These are phyloP conservation scores for Torymus auratus DNA, from an alignment of 2,888 invertebrate genomes.

Conservation along the genomic window DNA sequence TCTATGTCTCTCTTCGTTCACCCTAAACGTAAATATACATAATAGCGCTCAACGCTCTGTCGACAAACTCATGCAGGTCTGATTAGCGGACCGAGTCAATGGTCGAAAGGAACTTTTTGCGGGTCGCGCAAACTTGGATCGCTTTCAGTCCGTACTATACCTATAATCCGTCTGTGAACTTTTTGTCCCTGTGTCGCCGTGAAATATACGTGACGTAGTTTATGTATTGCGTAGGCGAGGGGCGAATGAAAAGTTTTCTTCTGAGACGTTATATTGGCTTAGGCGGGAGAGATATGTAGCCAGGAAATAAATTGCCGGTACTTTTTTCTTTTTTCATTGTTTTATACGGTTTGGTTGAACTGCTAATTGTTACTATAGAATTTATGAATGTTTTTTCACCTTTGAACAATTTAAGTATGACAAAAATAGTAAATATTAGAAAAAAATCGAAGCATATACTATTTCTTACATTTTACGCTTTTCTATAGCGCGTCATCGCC, in stretches of 20 bases:
- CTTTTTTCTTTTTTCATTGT: neutral
- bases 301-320: neutral
- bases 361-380: too few relatives aligned
- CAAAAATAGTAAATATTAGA: too few relatives aligned
- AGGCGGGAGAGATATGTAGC: neutral
- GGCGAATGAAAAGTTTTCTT: slow-evolving; percentile 48
- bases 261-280: slow-evolving; percentile 32
- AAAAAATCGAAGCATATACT: too few relatives aligned
- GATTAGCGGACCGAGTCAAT: slow-evolving; percentile 48
- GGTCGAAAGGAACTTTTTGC: slow-evolving; percentile 36
- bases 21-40: too few relatives aligned
- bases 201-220: slow-evolving; percentile 41
- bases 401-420: too few relatives aligned
- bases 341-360: neutral
- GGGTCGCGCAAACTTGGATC: neutral
- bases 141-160: neutral
- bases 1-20: too few relatives aligned
- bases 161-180: neutral
- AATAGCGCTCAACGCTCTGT: too few relatives aligned
- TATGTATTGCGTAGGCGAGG: neutral
- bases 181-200: slow-evolving; percentile 37
- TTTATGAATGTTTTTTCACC: too few relatives aligned
- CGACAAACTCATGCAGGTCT: neutral
- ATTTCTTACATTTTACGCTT: too few relatives aligned
- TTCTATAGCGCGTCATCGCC: too few relatives aligned